A percentile compares a stretch with the other conserved stretches of the same genome.
Conservation (phyloP, 1,140 invertebrate genomes). For the Ceratosolen solmsi region DNA sequence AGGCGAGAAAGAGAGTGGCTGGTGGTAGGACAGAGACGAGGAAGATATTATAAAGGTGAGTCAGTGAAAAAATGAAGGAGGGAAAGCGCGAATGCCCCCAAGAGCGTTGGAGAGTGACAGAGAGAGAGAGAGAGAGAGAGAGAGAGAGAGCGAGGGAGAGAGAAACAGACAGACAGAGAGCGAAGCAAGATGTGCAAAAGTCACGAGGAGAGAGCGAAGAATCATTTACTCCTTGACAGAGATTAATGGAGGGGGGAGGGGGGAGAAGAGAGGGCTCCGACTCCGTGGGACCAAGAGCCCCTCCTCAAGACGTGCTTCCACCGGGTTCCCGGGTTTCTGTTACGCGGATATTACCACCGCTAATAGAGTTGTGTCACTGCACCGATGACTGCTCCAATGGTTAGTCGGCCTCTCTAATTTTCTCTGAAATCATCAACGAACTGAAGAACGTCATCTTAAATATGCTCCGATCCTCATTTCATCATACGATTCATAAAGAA, state of each 20-base stretch:
- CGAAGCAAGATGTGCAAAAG: background rate
- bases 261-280: background rate
- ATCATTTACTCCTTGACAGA: constrained; percentile 46
- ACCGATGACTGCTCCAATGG: too few relatives aligned
- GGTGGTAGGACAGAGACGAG: background rate
- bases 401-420: too few relatives aligned
- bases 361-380: background rate
- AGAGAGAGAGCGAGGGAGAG: constrained; percentile 33
- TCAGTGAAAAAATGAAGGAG: constrained; percentile 44
- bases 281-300: constrained; percentile 19
- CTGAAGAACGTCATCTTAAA: background rate
- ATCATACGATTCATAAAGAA: background rate
- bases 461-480: background rate
- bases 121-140: constrained; percentile 1
- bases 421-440: background rate
- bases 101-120: too few relatives aligned
- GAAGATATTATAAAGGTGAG: constrained; percentile 11
- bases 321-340: background rate
- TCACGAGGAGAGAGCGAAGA: constrained; percentile 1
- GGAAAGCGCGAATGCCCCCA: background rate
- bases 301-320: background rate
- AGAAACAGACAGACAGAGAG: background rate
- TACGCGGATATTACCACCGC: background rate
- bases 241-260: constrained; percentile 25
- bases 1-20: background rate